phyloP scores from a whole-genome alignment of 2,797 vertebrate genomes.

The Astyanax mexicanus region DNA sequence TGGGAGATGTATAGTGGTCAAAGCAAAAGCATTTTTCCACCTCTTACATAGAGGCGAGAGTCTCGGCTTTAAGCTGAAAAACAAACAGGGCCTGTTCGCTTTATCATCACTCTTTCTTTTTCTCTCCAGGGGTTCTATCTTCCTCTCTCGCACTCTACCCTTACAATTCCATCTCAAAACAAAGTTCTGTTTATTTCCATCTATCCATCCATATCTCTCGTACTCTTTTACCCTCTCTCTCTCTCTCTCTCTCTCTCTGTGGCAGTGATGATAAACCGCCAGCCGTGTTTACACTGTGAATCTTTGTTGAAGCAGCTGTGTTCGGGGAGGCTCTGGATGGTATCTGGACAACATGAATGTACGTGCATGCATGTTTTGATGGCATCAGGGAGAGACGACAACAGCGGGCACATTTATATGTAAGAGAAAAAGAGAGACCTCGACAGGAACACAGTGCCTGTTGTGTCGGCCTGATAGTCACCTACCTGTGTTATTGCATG shows the following conservation, averaged over 20 bases:
- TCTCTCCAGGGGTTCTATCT: constrained; percentile 46
- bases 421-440: constrained; percentile 32
- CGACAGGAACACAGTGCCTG: neutral
- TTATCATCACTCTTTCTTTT: constrained; percentile 36
- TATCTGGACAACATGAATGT: constrained; percentile 71
- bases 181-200: constrained; percentile 80
- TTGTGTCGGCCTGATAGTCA: constrained; percentile 14
- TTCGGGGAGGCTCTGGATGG: constrained; percentile 76
- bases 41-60: constrained; percentile 13
- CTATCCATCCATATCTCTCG: constrained; percentile 55
- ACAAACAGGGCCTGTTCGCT: constrained; percentile 37
- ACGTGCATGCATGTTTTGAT: constrained; percentile 76
- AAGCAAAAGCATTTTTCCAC: constrained; percentile 11
- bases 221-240: constrained; percentile 13
- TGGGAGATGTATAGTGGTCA: neutral
- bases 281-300: constrained; percentile 72
- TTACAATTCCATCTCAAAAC: constrained; percentile 72
- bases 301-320: constrained; percentile 85
- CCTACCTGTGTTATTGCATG: neutral
- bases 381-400: constrained; percentile 67
- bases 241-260: constrained; percentile 66
- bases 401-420: constrained; percentile 31
- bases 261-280: constrained; percentile 70
- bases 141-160: constrained; percentile 42
- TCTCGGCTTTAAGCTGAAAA: constrained; percentile 39